Conservation (phyloP, 2,797 vertebrate genomes). For the Oryzias dopingdopingensis region DNA sequence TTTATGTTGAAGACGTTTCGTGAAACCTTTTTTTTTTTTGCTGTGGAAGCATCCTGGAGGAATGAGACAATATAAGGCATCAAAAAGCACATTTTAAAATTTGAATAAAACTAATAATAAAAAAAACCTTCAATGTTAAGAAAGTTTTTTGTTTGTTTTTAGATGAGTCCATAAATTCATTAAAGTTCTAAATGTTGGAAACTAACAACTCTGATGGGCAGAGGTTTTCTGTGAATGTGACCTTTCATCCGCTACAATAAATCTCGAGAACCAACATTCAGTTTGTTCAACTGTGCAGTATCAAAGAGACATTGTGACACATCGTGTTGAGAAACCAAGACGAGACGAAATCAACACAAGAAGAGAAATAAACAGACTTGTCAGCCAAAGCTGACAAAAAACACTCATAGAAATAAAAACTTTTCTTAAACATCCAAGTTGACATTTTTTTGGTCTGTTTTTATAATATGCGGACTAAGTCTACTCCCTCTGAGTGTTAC, state of each 20-base stretch:
- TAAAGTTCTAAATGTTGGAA: not conserved
- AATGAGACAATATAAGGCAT: too few species aligned
- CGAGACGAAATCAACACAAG: not conserved
- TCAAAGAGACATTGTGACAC: not conserved
- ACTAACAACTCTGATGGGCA: slow-evolving; percentile 19
- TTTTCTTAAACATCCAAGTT: not conserved
- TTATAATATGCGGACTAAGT: slow-evolving; percentile 7
- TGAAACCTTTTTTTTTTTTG: too few species aligned
- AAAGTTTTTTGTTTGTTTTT: too few species aligned
- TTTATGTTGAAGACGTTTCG: too few species aligned
- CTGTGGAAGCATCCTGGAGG: too few species aligned
- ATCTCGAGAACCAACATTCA: not conserved
- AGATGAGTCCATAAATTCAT: too few species aligned
- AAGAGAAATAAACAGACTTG: not conserved
- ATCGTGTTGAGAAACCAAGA: not conserved
- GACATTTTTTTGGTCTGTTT: not conserved
- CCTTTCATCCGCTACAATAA: not conserved
- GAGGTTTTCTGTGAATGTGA: slow-evolving; percentile 11
- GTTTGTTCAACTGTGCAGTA: slow-evolving; percentile 4
- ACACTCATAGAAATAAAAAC: not conserved
- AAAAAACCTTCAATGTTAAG: too few species aligned
- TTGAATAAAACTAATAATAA: too few species aligned
- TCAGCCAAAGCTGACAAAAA: not conserved
- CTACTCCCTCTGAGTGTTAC: slow-evolving; percentile 10
- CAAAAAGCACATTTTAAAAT: too few species aligned